phyloP scores from a whole-genome alignment of 2,888 invertebrate genomes.

The Adelphocoris suturalis region DNA sequence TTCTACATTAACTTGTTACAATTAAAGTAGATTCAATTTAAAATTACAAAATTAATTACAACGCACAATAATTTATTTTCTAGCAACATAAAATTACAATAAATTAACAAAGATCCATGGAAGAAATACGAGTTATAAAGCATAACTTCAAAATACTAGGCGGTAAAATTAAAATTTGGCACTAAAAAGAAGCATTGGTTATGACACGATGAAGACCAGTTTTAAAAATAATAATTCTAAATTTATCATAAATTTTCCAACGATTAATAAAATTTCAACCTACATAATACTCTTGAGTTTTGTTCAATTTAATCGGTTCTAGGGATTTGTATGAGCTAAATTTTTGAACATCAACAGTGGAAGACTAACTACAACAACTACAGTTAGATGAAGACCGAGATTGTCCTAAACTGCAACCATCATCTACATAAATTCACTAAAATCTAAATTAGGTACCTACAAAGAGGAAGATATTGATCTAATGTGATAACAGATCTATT shows the following conservation, averaged over 20 bases:
- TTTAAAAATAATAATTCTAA: background rate
- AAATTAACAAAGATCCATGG: background rate
- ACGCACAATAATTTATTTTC: constrained; percentile 14
- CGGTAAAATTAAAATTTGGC: constrained; percentile 12
- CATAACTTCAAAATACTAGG: background rate
- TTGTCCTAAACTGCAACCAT: background rate
- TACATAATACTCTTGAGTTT: background rate
- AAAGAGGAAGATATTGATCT: background rate
- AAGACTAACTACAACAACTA: constrained; percentile 50
- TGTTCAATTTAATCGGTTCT: background rate
- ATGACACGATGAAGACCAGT: constrained; percentile 5
- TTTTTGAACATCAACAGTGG: constrained; percentile 30
- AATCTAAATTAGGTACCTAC: constrained; percentile 8
- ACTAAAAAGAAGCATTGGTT: constrained; percentile 32
- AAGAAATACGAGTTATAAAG: background rate
- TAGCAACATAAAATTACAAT: constrained; percentile 37
- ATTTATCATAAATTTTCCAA: background rate
- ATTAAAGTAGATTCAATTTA: background rate
- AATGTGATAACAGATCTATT: background rate
- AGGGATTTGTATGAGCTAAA: too few species aligned
- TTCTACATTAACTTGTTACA: constrained; percentile 21
- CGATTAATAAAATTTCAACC: background rate
- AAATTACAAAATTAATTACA: constrained; percentile 36
- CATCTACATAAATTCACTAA: background rate
- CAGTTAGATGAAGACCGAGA: background rate